Conservation (phyloP, 1,140 invertebrate species). For the Battus philenor region DNA sequence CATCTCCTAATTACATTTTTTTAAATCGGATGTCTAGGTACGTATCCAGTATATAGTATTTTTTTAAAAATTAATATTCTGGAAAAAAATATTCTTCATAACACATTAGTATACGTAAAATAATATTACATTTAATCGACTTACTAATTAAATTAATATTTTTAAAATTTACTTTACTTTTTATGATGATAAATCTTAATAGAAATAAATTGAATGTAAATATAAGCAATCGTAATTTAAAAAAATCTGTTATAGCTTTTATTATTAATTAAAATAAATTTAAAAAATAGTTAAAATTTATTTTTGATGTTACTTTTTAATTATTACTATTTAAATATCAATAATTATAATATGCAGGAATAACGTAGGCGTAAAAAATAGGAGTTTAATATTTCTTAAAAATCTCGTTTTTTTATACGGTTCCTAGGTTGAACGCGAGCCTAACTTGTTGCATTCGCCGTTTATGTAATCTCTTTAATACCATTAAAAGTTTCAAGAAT, state of each 20-base stretch:
- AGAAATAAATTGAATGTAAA: too few species aligned
- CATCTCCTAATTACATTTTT: not conserved
- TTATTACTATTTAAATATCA: too few species aligned
- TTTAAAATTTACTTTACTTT: not conserved
- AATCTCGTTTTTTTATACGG: conserved; percentile 26
- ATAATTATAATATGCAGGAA: too few species aligned
- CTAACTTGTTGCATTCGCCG: conserved; percentile 40
- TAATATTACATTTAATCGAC: not conserved
- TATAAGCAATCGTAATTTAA: not conserved
- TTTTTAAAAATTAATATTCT: not conserved
- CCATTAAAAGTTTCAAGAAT: too few species aligned
- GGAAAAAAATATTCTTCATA: not conserved
- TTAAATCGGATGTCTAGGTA: conserved; percentile 1
- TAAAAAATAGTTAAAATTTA: too few species aligned
- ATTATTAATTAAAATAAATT: too few species aligned
- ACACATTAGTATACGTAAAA: not conserved
- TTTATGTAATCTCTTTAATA: conserved; percentile 15
- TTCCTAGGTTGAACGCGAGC: conserved; percentile 20
- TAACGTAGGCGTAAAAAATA: too few species aligned
- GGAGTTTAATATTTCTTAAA: too few species aligned
- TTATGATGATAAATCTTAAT: not conserved
- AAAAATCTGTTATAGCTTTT: too few species aligned
- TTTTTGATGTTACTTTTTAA: too few species aligned
- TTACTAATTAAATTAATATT: too few species aligned
- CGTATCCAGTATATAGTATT: not conserved